Evolutionary conservation across 1,140 invertebrate genomes (phyloP).

Genomic region (Leptestheria dahalacensis): DNA sequence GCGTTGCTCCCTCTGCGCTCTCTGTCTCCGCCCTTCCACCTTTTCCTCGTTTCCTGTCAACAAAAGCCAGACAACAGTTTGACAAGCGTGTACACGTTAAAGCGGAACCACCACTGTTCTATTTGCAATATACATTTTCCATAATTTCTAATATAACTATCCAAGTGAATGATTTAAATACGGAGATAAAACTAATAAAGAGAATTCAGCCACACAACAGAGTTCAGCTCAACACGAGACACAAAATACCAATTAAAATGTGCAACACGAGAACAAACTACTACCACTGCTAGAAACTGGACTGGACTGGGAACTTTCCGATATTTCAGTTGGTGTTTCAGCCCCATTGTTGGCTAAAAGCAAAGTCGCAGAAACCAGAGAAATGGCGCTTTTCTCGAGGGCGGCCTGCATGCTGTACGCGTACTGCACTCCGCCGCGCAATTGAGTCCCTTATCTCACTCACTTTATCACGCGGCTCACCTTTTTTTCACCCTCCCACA

Average conservation of each 20-base stretch:
- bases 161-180: no score
- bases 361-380: neutral
- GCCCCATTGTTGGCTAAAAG: neutral
- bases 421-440: no score
- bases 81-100: neutral
- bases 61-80: neutral
- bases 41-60: slow-evolving; percentile 2
- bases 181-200: no score
- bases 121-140: no score
- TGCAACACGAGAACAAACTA: no score
- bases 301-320: neutral
- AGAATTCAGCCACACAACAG: no score
- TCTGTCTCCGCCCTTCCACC: neutral
- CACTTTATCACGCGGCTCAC: no score
- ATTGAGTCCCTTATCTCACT: no score
- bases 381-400: neutral
- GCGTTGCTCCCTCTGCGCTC: neutral
- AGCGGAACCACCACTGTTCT: no score
- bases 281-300: no score
- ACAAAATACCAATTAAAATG: neutral
- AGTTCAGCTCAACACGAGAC: neutral
- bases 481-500: no score
- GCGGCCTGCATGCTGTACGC: neutral
- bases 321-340: neutral
- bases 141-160: no score